phyloP scores from a whole-genome alignment of 2,888 invertebrate species.

The Oegoconia quadripuncta region DNA sequence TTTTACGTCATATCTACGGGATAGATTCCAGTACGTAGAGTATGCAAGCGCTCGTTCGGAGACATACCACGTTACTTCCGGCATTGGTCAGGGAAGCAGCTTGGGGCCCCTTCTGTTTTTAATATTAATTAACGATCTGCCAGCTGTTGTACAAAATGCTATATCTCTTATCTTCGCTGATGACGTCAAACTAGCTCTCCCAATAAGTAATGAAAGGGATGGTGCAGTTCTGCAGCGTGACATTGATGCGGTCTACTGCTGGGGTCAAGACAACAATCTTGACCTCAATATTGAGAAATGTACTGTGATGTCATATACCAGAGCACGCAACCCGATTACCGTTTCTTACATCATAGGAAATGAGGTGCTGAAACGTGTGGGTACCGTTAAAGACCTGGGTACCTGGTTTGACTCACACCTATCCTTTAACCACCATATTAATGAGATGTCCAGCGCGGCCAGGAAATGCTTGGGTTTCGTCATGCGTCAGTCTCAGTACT shows the following conservation, averaged over 20 bases:
- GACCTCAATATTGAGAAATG: background rate
- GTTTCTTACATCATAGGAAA: no score
- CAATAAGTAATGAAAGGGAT: background rate
- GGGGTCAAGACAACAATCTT: background rate
- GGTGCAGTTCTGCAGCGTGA: background rate
- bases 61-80: background rate
- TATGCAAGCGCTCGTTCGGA: background rate
- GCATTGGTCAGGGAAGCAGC: no score
- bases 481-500: no score
- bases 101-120: background rate
- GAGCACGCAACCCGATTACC: no score
- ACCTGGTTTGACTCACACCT: no score
- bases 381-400: no score
- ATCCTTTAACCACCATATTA: no score
- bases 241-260: background rate
- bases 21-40: background rate
- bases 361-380: no score
- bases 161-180: background rate
- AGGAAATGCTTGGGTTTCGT: no score
- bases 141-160: background rate
- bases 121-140: background rate
- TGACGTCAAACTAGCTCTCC: conserved; percentile 1
- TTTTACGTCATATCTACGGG: background rate
- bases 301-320: no score
- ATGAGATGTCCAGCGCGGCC: no score